Evolutionary conservation across 2,888 invertebrate genomes (phyloP), one percentile per base, ranked within the genome.

Genomic region (Melanostoma scalare): DNA sequence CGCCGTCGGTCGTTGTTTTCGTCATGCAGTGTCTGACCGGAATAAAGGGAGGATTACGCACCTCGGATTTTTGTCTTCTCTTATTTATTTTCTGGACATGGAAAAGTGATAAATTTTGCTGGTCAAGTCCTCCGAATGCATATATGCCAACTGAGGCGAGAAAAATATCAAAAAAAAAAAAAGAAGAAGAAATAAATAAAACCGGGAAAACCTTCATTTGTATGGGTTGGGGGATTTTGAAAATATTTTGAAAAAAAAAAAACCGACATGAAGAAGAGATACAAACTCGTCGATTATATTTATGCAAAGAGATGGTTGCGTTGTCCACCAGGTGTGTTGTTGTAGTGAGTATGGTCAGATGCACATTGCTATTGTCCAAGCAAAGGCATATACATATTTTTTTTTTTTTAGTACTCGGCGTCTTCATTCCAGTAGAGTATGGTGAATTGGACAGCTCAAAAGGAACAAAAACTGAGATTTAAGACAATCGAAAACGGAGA

Each of bases 1-100:
- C 20, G 20, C 20, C 44, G 6, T 46, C 10, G 44, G 10, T 10
- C 44, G 44, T 10, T 10, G 3, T 46, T 10, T n/a, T 46, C 42
- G 3, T 3, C 9, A 42, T 9, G 6, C 10, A n/a, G n/a, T 42
- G 36, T 38, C 56, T 9, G 42, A 40, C 5, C 30, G 53, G 69
- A 73, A 78, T 67, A 84, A 84, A 84, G 79, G 65, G 60, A 84
- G 74, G 84, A 84, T 84, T 84, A 84, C 84, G 84, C 78, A 84
- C 78, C 82, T 82, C 79, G 84, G 30, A 71, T 55, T 71, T 84
- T 65, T 81, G 61, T 72, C 33, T 78, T 61, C 48, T 42, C 53
- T 46, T 79, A 76, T 85, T 80, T 85, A 85, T 85, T 36, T 75
- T 56, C 68, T 68, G 55, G 52, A 80, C 72, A 38, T 56, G 76